Base-by-base conservation (phyloP, 2,888 invertebrate species). In the Aphidoletes aphidimyza region DNA sequence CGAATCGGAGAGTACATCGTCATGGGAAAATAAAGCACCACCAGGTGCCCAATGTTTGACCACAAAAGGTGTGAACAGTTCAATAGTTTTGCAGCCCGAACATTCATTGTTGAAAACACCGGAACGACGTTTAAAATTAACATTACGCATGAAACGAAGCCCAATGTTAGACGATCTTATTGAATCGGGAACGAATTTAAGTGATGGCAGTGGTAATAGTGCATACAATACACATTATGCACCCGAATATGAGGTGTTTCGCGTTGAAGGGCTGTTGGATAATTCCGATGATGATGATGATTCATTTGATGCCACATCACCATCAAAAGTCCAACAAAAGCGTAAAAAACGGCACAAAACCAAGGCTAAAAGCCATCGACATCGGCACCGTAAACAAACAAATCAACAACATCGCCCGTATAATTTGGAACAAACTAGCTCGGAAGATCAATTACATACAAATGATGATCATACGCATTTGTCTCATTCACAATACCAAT, bases 121-220 rank as follows among this genome's bases (percentile, higher is more conserved):
- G 0, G 90, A 90, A 86, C 87, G 90, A 6, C 87, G 94, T 6
- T 89, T 96, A 84, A 96, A 96, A 88, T 89, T 97, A 86, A 96
- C 96, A 8, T 90, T 97, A 85, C 93, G 96, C 6, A 95, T 97
- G 92, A 97, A 97, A 89, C 93, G 96, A 42, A 96, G 96, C 86
- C 96, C 96, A 0, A 94, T 95, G 85, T 90, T 96, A 83, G 96
- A 97, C 88, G 96, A 97, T 88, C 93, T 95, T 0, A 94, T 95
- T 88, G 95, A 96, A 88, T 94, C 94, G n/a, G 94, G 94, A 39
- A 94, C 93, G 26, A 93, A 92, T 87, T 89, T 94, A 84, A 92
- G 92, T 87, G 93, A 93, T 86, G 93, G 93, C 86, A 91, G 91
- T 86, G 86, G 83, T 49, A 88, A 88, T 85, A 88, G 88, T 85